Evolutionary conservation across 2,113 vertebrate species (phyloP), one percentile per base, ranked within the genome.

Genomic region (Serilophus lunatus): DNA sequence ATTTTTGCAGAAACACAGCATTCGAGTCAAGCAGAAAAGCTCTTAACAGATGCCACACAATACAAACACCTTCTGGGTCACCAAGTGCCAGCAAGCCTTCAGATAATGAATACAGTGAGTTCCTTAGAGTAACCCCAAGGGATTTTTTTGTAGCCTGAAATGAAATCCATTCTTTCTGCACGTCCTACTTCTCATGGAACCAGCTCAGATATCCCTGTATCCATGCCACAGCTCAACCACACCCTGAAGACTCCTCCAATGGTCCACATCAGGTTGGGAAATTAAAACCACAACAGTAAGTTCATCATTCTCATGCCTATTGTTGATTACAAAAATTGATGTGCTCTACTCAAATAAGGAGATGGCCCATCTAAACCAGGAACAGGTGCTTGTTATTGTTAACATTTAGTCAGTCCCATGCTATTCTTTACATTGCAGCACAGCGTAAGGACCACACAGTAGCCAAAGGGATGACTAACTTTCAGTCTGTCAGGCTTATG

Each of bases 391-490:
- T 56, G 12, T 6, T 45, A 6, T 18, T 24, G 28, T 9, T 77
- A 36, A 25, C 3, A 2, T 10, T 36, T 66, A n/a, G 40, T 63
- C 2, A 1, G 40, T 49, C 5, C 0, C 7, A 6, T 4, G 38
- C 1, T 4, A 6, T 24, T 61, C 47, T 56, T 45, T 28, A 36
- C 25, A 9, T 36, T 4, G 44, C 22, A 53, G 33, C 33, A 29
- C 38, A n/a, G 65, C 18, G 11, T 2, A 28, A 50, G 28, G 35
- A 71, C 13, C 51, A 36, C 61, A 7, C 29, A 53, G 54, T 15
- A 51, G 45, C 29, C 77, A 54, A 47, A 61, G 8, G 5, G 3
- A 3, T 15, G 65, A 35, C 40, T 61, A 50, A 29, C 38, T 66
- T 77, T 24, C 35, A 40, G 35, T 22, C 23, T 38, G 54, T 29